Conservation (phyloP, 2,113 vertebrate species). For the Paraplagusia blochii region DNA sequence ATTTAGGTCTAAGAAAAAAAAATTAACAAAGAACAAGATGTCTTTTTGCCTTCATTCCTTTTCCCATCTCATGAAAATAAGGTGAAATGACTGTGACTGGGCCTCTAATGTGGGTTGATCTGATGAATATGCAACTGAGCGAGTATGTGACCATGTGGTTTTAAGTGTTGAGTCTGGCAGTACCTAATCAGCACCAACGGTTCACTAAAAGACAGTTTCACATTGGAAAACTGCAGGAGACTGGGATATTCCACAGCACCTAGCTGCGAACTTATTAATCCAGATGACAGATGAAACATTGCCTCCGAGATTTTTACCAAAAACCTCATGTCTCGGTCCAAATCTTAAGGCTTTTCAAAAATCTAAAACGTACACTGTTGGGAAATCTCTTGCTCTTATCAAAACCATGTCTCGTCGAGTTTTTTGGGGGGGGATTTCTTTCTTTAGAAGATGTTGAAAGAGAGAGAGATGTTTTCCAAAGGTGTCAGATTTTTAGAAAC, state of each 20-base stretch:
- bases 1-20: slow-evolving; percentile 16
- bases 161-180: slow-evolving; percentile 16
- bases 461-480: not conserved
- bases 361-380: not conserved
- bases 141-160: slow-evolving; percentile 5
- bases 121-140: slow-evolving; percentile 20
- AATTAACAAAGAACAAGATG: slow-evolving; percentile 54
- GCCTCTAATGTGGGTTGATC: slow-evolving; percentile 40
- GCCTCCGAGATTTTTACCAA: not conserved
- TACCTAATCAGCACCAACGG: slow-evolving; percentile 39
- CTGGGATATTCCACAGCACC: slow-evolving; percentile 1
- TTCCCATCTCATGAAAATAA: slow-evolving; percentile 45
- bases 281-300: not conserved
- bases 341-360: not conserved
- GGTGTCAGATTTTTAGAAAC: too few relatives aligned
- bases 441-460: not conserved
- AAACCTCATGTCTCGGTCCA: not conserved
- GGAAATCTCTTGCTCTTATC: not conserved
- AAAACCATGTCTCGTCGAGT: not conserved
- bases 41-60: slow-evolving; percentile 59
- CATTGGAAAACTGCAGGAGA: slow-evolving; percentile 13
- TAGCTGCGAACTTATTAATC: not conserved
- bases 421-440: too few relatives aligned
- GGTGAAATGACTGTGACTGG: slow-evolving; percentile 33
- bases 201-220: slow-evolving; percentile 28